Conservation (phyloP, 2,888 invertebrate species). For the Nephrotoma appendiculata region DNA sequence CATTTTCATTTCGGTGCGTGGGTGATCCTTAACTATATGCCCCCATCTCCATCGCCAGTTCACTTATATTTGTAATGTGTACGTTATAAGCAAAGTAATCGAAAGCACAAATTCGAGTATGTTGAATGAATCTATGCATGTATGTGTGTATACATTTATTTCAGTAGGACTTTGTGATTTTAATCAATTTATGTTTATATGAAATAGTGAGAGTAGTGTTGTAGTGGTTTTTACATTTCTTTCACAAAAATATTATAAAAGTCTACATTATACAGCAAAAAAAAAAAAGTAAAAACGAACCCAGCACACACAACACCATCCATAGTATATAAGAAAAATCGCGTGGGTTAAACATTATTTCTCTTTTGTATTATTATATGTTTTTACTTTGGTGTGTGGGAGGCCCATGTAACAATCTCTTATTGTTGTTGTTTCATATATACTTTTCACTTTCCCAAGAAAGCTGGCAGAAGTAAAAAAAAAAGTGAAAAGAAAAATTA, state of each 20-base stretch:
- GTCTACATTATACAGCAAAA: background rate
- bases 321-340: background rate
- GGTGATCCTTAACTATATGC: background rate
- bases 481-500: background rate
- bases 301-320: background rate
- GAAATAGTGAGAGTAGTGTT: background rate
- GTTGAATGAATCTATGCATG: background rate
- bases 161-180: background rate
- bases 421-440: background rate
- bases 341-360: background rate
- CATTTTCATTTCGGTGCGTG: background rate
- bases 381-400: background rate
- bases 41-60: background rate
- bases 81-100: background rate
- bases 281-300: background rate
- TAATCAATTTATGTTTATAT: background rate
- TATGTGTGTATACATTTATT: background rate
- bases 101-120: background rate
- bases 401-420: background rate
- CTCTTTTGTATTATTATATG: background rate
- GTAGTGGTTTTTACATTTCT: background rate
- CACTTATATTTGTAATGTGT: background rate
- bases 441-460: background rate
- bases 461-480: background rate
- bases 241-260: background rate